Percentiles rank a stretch among this genome's conserved stretches.
Evolutionary conservation across 2,797 vertebrate species (phyloP).

Genomic region (Propithecus perrieri): DNA sequence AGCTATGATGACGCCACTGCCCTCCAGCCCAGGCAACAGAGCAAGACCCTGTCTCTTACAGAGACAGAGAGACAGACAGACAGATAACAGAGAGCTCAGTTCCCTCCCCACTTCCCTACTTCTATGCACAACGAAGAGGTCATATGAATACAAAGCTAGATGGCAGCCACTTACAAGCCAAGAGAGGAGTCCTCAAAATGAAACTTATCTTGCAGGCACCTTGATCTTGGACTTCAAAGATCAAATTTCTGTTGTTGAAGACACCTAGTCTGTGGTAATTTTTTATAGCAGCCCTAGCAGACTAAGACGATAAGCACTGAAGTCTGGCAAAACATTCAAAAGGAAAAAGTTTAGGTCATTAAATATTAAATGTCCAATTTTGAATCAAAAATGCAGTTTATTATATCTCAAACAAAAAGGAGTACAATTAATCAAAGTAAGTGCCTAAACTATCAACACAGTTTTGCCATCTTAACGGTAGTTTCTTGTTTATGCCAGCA

Average conservation of each 20-base stretch:
- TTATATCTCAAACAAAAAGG: too few relatives aligned
- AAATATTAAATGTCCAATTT: too few relatives aligned
- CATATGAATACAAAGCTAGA: background rate
- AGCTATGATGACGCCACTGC: background rate
- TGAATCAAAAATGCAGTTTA: too few relatives aligned
- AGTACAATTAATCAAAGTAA: too few relatives aligned
- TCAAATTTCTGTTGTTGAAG: background rate
- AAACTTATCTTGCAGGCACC: background rate
- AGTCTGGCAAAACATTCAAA: background rate
- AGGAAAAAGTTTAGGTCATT: background rate
- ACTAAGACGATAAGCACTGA: background rate
- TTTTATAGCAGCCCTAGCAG: background rate
- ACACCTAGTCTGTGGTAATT: background rate
- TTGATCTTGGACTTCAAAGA: background rate
- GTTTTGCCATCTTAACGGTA: too few relatives aligned
- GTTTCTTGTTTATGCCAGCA: too few relatives aligned
- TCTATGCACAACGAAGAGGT: background rate
- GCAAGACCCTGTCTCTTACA: background rate
- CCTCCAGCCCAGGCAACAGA: background rate
- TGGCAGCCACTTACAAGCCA: background rate
- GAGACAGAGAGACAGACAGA: background rate
- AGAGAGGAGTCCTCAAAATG: background rate
- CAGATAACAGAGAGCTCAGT: background rate
- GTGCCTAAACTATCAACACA: too few relatives aligned
- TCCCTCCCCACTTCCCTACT: background rate